These are phyloP conservation scores for Mimachlamys varia DNA, from an alignment of 2,888 invertebrate species.

Conservation along the genomic window DNA sequence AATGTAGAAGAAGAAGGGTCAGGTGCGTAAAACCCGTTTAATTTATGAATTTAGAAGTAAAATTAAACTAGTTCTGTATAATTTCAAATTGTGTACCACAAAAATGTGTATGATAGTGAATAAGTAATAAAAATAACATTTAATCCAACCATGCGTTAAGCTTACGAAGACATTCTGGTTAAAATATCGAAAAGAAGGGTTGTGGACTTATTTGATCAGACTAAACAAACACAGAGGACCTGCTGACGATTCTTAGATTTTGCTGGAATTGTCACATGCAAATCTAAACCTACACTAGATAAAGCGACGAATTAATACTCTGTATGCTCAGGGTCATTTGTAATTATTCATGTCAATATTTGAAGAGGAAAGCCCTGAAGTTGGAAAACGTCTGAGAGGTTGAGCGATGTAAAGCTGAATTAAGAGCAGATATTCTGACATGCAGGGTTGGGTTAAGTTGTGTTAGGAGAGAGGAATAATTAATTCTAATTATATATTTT, in stretches of 20 bases:
- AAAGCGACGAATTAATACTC: neutral
- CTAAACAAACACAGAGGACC: neutral
- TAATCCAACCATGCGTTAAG: no score
- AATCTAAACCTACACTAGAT: neutral
- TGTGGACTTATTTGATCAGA: neutral
- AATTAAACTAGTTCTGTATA: no score
- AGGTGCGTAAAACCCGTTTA: no score
- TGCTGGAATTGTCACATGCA: neutral
- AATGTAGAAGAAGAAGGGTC: no score
- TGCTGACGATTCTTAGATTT: conserved; percentile 5
- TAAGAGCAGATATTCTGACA: neutral
- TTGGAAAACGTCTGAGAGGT: neutral
- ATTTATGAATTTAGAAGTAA: no score
- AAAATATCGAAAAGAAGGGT: no score
- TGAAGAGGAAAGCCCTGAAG: neutral
- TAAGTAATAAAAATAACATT: no score
- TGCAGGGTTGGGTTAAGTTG: neutral
- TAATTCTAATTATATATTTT: neutral
- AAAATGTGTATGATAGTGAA: no score
- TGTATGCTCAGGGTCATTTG: neutral
- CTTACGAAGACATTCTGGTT: no score
- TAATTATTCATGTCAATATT: neutral
- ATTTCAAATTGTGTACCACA: no score
- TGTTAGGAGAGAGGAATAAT: neutral
- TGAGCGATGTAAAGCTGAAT: neutral